Evolutionary conservation across 2,113 vertebrate genomes (phyloP), one percentile per base, ranked within the genome.

Genomic region (Trachemys scripta): DNA sequence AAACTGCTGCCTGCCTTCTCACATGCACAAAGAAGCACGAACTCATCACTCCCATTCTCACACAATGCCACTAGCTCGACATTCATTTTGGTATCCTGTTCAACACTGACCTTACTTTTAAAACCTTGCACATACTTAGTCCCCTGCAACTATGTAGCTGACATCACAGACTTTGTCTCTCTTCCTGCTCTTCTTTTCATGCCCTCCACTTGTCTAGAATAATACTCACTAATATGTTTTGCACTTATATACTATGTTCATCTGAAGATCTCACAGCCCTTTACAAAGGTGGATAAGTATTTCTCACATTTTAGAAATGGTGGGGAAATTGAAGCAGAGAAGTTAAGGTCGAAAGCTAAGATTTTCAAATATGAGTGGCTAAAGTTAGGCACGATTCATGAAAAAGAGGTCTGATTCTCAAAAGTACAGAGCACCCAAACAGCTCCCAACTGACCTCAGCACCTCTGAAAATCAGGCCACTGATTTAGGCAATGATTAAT

Each of bases 261-360:
- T 19, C 38, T 62, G 80, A 91, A 94, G 88, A 49, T 89, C 87
- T 3, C 12, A 10, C 81, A 5, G 80, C n/a, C 78, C 81, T 82
- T 90, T 65, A 79, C 27, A 89, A 6, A 35, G 84, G 87, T n/a
- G 92, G 59, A 93, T 87, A 50, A 59, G 24, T 62, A 94, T 95
- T 80, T 89, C 82, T 91, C 84, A 85, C 95, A 12, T 88, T 95
- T 95, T 91, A 87, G 72, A 62, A 89, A 51, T 51, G 45, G 42
- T 90, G 54, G 92, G 91, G 81, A 96, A 89, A 92, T 50, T 57
- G 75, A 89, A 84, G 75, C 72, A 0, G 1, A 82, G 31, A 92
- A 8, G 72, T 22, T 90, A 92, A 90, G 95, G 29, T 42, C 50
- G 79, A 91, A 92, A 75, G 45, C 35, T 78, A 91, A 47, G 25